Base-by-base conservation (phyloP, 2,797 vertebrate species). In the Pygocentrus nattereri region DNA sequence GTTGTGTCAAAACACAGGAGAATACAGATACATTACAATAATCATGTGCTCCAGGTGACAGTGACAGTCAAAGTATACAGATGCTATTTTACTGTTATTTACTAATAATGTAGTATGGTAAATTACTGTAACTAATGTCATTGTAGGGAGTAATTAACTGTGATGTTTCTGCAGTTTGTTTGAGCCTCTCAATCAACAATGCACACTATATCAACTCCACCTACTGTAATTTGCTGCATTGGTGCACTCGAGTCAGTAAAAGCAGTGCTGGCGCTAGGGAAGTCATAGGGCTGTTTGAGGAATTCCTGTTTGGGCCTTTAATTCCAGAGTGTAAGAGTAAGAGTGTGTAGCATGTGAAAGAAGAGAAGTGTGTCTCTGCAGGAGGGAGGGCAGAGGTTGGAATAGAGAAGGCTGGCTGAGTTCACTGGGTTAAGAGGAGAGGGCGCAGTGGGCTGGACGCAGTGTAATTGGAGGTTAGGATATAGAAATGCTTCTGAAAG, bases 261-360 rank as follows among this genome's bases (percentile, higher is more conserved):
- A 30, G 4, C 61, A 5, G 44, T 38, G 54, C 21, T 52, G 15
- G n/a, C 54, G 16, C 31, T 56, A 44, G 49, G 67, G 76, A 74
- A 73, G 59, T 73, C 31, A 44, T 73, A 54, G 38, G 30, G 50
- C 71, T 67, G 52, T 67, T 80, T 80, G 50, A 80, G 61, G 61
- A 67, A 74, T 80, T 80, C 71, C 79, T 80, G 62, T 74, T 80
- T 74, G 71, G 21, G 71, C 19, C 12, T 71, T 64, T 71, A 64
- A 71, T 76, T 76, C 59, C 47, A 62, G 38, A 71, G n/a, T n/a
- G n/a, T n/a, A n/a, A n/a, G n/a, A n/a, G 15, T 61, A 75, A 58
- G 74, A 68, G 61, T 81, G 64, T 82, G 15, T 58, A 44, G 56
- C 50, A 19, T 16, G n/a, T 11, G 16, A 54, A 34, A 56, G 62